Conservation (phyloP, 2,113 vertebrate species). For the Eudyptes chrysolophus region DNA sequence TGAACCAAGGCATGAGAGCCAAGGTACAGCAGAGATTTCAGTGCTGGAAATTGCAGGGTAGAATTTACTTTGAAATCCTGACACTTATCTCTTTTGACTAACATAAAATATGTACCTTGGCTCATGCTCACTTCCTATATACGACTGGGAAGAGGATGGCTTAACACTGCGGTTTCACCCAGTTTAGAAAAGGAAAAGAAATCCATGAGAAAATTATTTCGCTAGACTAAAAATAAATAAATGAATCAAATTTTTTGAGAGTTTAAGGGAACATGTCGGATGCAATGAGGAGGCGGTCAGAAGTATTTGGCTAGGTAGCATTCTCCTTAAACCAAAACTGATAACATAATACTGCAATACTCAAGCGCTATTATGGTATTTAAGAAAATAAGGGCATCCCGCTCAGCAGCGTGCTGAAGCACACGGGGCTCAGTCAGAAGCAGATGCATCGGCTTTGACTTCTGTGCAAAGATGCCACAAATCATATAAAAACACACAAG, state of each 20-base stretch:
- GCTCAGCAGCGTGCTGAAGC: neutral
- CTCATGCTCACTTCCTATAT: neutral
- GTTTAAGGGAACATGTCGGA: neutral
- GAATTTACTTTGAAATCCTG: neutral
- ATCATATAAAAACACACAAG: accelerated
- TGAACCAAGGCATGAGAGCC: neutral
- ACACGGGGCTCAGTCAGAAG: neutral
- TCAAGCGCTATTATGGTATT: neutral
- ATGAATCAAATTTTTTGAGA: neutral
- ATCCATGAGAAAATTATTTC: slow-evolving; percentile 17
- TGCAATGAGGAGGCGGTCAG: neutral
- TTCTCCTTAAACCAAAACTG: neutral
- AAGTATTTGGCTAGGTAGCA: neutral
- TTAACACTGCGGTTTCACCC: slow-evolving; percentile 48
- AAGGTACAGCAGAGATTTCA: neutral
- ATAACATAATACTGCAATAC: accelerated
- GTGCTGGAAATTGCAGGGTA: neutral
- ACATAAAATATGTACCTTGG: slow-evolving; percentile 14
- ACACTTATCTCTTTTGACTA: slow-evolving; percentile 11
- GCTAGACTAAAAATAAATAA: slow-evolving; percentile 20
- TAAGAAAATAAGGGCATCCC: neutral
- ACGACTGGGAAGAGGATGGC: neutral
- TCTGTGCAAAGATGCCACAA: neutral
- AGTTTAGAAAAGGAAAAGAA: neutral
- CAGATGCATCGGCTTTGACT: neutral